Conservation (phyloP, 2,113 vertebrate species). For the Takifugu bimaculatus region DNA sequence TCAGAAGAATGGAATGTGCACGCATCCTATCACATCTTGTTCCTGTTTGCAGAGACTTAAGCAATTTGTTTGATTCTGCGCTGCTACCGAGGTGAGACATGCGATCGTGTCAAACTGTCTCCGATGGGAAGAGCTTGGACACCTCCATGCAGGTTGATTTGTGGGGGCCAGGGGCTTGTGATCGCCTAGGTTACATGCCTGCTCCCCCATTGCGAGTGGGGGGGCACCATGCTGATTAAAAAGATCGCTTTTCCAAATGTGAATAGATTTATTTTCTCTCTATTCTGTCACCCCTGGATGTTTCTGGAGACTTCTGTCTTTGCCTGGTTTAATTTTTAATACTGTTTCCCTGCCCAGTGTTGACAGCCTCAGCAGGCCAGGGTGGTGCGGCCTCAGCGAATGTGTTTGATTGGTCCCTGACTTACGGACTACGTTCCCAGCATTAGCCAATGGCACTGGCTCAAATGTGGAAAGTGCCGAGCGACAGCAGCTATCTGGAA, state of each 20-base stretch:
- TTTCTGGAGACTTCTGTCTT: constrained; percentile 18
- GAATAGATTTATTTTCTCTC: background rate
- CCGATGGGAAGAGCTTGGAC: background rate
- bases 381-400: constrained; percentile 40
- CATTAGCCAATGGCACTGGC: background rate
- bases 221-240: background rate
- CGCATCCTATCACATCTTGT: constrained; percentile 71
- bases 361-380: constrained; percentile 55
- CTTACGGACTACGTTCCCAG: constrained; percentile 8
- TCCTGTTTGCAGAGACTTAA: constrained; percentile 76
- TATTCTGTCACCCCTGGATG: background rate
- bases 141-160: constrained; percentile 54
- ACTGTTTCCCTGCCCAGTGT: constrained; percentile 25
- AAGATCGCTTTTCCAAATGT: background rate
- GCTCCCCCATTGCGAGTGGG: constrained; percentile 3
- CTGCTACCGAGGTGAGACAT: constrained; percentile 53
- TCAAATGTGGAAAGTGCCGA: constrained; percentile 14
- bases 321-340: background rate
- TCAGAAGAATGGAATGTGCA: constrained; percentile 3
- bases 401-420: constrained; percentile 67
- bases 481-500: constrained; percentile 25
- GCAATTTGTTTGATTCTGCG: constrained; percentile 56
- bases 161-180: constrained; percentile 27
- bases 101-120: constrained; percentile 3
- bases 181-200: no score